These are phyloP conservation scores for Eupleurogrammus muticus DNA, from an alignment of 2,797 vertebrate species.

Conservation along the genomic window DNA sequence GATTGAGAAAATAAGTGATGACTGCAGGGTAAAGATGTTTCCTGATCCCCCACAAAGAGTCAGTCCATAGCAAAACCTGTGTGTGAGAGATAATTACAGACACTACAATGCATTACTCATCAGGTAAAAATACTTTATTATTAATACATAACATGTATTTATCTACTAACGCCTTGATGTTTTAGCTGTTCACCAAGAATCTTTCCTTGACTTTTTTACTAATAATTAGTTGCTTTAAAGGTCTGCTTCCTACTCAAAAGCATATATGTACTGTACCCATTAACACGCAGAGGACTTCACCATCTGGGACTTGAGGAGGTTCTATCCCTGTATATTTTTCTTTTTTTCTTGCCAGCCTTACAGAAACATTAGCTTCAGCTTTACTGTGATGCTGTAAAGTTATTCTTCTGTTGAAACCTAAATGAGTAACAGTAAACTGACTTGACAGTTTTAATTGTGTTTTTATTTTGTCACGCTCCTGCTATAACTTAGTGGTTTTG, in stretches of 20 bases:
- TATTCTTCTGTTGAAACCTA: constrained; percentile 10
- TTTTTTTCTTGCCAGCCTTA: constrained; percentile 14
- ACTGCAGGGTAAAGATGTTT: constrained; percentile 8
- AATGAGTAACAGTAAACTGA: constrained; percentile 9
- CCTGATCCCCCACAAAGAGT: background rate
- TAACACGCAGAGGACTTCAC: constrained; percentile 5
- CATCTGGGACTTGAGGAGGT: constrained; percentile 3
- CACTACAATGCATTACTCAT: too few relatives aligned
- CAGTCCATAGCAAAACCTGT: background rate
- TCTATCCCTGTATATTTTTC: constrained; percentile 23
- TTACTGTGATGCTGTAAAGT: constrained; percentile 7
- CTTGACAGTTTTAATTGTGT: constrained; percentile 34
- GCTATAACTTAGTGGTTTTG: constrained; percentile 33
- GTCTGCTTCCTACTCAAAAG: background rate
- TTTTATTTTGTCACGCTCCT: constrained; percentile 26
- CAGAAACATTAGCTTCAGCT: background rate
- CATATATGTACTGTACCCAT: background rate
- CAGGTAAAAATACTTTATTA: background rate
- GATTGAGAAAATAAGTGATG: background rate
- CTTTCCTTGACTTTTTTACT: background rate
- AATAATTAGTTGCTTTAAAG: background rate
- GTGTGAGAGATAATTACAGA: background rate
- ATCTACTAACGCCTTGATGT: background rate
- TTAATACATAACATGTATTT: background rate
- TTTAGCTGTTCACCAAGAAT: background rate